Conservation (phyloP, 2,888 invertebrate species). For the Leptinotarsa tumamoca region DNA sequence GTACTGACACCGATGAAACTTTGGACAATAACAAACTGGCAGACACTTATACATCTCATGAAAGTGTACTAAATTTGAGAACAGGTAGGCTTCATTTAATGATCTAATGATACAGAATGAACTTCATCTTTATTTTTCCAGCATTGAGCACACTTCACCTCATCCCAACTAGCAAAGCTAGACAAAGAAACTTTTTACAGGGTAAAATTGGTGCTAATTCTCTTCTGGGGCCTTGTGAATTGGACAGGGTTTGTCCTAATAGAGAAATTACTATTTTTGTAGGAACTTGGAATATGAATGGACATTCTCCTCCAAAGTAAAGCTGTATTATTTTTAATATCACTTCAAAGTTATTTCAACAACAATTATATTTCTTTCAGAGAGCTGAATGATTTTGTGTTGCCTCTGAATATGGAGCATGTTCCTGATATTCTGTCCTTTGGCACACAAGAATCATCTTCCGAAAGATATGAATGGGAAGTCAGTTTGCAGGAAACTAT, state of each 20-base stretch:
- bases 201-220: conserved; percentile 85
- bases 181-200: conserved; percentile 85
- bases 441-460: conserved; percentile 93
- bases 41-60: conserved; percentile 63
- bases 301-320: conserved; percentile 85
- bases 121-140: conserved; percentile 23
- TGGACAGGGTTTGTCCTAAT: conserved; percentile 88
- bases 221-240: conserved; percentile 84
- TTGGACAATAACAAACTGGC: conserved; percentile 54
- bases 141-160: conserved; percentile 68
- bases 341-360: conserved; percentile 10
- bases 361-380: conserved; percentile 65
- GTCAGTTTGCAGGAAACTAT: conserved; percentile 91
- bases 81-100: conserved; percentile 48
- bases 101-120: too few relatives aligned
- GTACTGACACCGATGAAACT: conserved; percentile 43
- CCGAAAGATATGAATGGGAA: conserved; percentile 90
- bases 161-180: conserved; percentile 84
- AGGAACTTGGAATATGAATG: conserved; percentile 98
- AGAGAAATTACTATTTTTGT: conserved; percentile 89
- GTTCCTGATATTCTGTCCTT: conserved; percentile 93
- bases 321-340: neutral
- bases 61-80: conserved; percentile 60
- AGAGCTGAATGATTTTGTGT: conserved; percentile 89
- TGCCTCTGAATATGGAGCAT: conserved; percentile 86